These are phyloP conservation scores for Ophthalmolycus amberensis DNA, from an alignment of 2,113 vertebrate species.

Conservation along the genomic window DNA sequence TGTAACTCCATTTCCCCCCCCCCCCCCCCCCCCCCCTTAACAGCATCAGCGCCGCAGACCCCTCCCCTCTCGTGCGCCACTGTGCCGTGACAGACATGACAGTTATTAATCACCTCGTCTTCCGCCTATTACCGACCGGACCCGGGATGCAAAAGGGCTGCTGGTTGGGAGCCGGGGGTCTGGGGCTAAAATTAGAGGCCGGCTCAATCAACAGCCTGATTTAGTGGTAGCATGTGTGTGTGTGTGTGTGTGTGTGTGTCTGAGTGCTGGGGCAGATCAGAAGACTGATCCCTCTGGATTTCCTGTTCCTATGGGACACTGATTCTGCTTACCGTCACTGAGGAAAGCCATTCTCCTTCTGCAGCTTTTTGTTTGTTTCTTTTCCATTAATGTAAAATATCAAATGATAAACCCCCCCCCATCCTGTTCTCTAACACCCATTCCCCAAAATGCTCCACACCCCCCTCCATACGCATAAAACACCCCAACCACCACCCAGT, in stretches of 20 bases:
- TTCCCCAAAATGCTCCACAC: background rate
- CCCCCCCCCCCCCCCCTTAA: slow-evolving; percentile 40
- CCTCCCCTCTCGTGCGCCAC: slow-evolving; percentile 48
- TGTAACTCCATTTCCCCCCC: slow-evolving; percentile 70
- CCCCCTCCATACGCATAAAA: background rate
- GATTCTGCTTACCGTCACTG: slow-evolving; percentile 44
- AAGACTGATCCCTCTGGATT: slow-evolving; percentile 69
- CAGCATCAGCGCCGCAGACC: slow-evolving; percentile 24
- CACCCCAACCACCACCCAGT: slow-evolving; percentile 33
- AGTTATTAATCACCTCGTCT: slow-evolving; percentile 81
- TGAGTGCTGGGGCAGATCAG: slow-evolving; percentile 67
- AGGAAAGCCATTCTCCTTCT: slow-evolving; percentile 28
- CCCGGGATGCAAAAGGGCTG: slow-evolving; percentile 49
- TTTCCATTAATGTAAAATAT: slow-evolving; percentile 19
- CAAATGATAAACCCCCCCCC: background rate
- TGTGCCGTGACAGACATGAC: slow-evolving; percentile 76
- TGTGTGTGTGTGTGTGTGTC: slow-evolving; percentile 44
- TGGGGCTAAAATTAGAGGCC: slow-evolving; percentile 79
- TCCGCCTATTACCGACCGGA: slow-evolving; percentile 72
- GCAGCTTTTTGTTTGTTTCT: slow-evolving; percentile 2
- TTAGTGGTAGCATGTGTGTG: slow-evolving; percentile 67
- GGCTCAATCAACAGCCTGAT: slow-evolving; percentile 79
- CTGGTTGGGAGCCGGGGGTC: slow-evolving; percentile 50
- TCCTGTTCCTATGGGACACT: slow-evolving; percentile 68
- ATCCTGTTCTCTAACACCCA: background rate